A percentile compares a stretch with the other conserved stretches of the same genome.
Evolutionary conservation across 1,140 invertebrate genomes (phyloP).

Genomic region (Belonocnema kinseyi): DNA sequence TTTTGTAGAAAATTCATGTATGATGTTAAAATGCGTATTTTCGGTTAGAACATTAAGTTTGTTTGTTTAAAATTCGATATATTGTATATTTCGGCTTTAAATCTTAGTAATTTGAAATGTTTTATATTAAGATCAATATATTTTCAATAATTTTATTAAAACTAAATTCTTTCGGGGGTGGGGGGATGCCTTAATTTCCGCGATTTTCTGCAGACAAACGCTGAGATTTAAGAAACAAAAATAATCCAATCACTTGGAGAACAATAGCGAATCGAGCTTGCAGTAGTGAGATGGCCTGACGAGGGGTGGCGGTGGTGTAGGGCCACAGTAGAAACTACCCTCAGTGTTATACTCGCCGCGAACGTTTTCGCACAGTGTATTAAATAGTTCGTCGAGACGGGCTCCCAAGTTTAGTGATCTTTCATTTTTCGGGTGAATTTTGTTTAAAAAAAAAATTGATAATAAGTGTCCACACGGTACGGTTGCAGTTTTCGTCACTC

Average conservation of each 20-base stretch:
- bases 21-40: no score
- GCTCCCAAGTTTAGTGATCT: slow-evolving; percentile 30
- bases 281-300: slow-evolving; percentile 44
- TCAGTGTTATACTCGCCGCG: slow-evolving; percentile 65
- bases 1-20: no score
- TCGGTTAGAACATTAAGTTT: no score
- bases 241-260: slow-evolving; percentile 40
- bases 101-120: no score
- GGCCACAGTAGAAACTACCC: slow-evolving; percentile 52
- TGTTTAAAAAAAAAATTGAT: neutral
- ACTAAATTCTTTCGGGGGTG: no score
- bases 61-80: no score
- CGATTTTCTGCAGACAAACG: neutral
- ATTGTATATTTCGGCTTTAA: no score
- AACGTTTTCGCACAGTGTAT: slow-evolving; percentile 46
- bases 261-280: slow-evolving; percentile 35
- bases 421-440: neutral
- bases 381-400: slow-evolving; percentile 25
- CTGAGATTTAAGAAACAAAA: slow-evolving; percentile 25
- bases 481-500: neutral
- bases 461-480: neutral
- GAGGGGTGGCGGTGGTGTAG: slow-evolving; percentile 62
- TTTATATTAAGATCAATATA: no score
- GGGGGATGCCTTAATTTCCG: no score
- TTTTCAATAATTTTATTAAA: no score